Percentiles rank a stretch among this genome's conserved stretches.
These are phyloP conservation scores for Falco cherrug DNA, from an alignment of 2,797 vertebrate species.

Conservation along the genomic window DNA sequence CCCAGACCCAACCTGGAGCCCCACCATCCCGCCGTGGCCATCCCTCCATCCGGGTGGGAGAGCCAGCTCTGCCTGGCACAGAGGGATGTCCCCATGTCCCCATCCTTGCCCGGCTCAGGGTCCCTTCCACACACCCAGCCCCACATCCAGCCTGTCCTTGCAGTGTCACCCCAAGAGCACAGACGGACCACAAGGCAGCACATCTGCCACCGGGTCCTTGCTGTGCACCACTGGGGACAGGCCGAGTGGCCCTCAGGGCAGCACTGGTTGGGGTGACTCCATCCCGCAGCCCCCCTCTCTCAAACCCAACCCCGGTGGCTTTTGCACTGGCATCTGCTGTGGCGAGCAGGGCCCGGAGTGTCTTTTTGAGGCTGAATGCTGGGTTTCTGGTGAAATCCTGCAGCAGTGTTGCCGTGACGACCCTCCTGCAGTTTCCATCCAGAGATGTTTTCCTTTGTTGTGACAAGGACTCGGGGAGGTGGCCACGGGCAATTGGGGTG, in stretches of 20 bases:
- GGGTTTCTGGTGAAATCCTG: slow-evolving; percentile 43
- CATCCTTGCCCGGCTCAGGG: rapidly evolving
- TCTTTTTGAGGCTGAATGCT: not conserved
- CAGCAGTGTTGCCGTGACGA: slow-evolving; percentile 67
- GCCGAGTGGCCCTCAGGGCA: rapidly evolving
- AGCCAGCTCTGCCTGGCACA: rapidly evolving
- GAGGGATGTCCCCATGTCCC: not conserved
- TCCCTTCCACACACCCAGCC: not conserved
- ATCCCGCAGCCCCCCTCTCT: rapidly evolving
- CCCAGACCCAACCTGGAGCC: not conserved
- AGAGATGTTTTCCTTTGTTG: slow-evolving; percentile 61
- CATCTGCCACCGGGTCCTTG: rapidly evolving
- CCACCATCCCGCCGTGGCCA: rapidly evolving
- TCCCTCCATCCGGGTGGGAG: rapidly evolving
- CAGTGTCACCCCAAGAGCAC: rapidly evolving
- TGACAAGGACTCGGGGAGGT: slow-evolving; percentile 11
- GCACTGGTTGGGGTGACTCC: not conserved
- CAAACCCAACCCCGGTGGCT: rapidly evolving
- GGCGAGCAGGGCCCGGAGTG: not conserved
- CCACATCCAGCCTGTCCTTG: rapidly evolving
- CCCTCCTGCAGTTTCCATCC: slow-evolving; percentile 53
- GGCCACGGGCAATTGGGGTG: not conserved
- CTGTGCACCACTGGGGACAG: rapidly evolving
- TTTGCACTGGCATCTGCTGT: rapidly evolving
- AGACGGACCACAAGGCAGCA: rapidly evolving